Conservation (phyloP, 2,113 vertebrate species). For the Prionailurus bengalensis region DNA sequence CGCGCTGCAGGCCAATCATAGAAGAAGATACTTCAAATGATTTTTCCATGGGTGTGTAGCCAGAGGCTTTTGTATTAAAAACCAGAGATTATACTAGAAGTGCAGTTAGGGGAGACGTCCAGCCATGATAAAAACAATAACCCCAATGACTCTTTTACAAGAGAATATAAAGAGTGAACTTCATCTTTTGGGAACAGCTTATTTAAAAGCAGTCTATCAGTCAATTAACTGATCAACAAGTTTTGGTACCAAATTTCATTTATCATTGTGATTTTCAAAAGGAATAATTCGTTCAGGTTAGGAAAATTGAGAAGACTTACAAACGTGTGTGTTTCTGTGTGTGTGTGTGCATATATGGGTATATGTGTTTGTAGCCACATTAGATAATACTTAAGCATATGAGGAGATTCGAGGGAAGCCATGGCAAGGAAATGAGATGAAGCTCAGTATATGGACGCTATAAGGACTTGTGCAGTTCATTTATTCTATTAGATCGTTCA, state of each 20-base stretch:
- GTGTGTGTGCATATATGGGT: not conserved
- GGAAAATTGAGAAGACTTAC: not conserved
- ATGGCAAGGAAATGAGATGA: not conserved
- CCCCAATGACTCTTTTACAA: not conserved
- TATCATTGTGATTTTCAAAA: not conserved
- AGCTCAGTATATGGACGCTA: not conserved
- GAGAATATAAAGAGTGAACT: not conserved
- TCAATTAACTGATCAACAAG: not conserved
- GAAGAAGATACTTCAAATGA: constrained; percentile 54
- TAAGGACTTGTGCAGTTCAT: not conserved
- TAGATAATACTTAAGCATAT: not conserved
- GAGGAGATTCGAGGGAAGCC: not conserved
- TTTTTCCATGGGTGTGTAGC: not conserved
- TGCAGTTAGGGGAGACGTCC: not conserved
- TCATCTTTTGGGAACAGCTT: not conserved
- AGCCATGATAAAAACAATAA: not conserved
- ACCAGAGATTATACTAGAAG: not conserved
- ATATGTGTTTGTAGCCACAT: not conserved
- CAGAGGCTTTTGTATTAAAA: constrained; percentile 48
- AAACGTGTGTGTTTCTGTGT: not conserved
- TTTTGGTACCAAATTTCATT: not conserved
- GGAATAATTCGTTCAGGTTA: not conserved
- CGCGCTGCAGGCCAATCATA: constrained; percentile 30
- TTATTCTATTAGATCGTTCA: not conserved
- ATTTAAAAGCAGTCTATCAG: constrained; percentile 2